phyloP scores from a whole-genome alignment of 2,797 vertebrate species.

The Buphagus erythrorhynchus region DNA sequence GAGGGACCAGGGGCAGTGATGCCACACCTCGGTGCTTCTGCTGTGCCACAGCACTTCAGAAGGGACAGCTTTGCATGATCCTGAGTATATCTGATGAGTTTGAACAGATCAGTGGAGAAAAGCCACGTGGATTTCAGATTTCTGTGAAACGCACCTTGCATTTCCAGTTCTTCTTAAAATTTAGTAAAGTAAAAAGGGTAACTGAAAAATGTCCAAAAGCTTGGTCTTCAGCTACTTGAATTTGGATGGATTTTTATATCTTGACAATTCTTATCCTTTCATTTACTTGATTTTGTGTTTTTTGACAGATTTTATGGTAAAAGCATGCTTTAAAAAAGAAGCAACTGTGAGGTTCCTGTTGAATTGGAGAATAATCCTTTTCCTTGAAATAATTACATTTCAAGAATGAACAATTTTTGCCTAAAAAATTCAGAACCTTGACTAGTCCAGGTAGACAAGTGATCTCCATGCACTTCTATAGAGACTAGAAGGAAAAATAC shows the following conservation, averaged over 20 bases:
- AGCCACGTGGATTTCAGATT: background rate
- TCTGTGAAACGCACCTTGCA: background rate
- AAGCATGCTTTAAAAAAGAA: background rate
- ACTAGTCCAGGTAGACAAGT: background rate
- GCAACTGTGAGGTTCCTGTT: background rate
- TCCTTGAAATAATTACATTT: no score
- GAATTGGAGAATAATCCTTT: background rate
- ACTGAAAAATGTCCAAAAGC: background rate
- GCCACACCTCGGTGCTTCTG: no score
- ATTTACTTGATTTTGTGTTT: background rate
- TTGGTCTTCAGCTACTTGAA: background rate
- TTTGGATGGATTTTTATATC: background rate
- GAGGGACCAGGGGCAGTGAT: no score
- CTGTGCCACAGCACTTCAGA: background rate
- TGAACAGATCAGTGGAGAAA: background rate
- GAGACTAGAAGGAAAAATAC: background rate
- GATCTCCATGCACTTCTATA: background rate
- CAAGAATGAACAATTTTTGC: rapidly evolving
- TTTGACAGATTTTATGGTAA: background rate
- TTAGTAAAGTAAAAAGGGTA: background rate
- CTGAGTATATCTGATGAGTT: background rate
- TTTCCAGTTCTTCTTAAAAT: background rate
- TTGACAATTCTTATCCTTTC: background rate
- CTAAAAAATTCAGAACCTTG: background rate
- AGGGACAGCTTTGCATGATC: background rate